phyloP scores from a whole-genome alignment of 2,113 vertebrate genomes.

The Lynx canadensis region DNA sequence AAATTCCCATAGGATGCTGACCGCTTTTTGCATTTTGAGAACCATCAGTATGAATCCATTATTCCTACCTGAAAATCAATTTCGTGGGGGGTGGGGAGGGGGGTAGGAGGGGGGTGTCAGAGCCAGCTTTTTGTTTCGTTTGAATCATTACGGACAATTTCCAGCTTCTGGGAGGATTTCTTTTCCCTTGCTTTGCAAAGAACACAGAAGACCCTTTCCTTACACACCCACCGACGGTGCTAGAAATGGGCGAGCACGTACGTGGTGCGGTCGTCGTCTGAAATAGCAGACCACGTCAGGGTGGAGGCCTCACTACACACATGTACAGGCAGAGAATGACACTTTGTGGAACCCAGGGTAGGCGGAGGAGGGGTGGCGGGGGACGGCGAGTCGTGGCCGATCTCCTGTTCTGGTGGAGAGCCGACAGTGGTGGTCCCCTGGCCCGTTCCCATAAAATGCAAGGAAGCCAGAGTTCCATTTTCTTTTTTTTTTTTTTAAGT shows the following conservation, averaged over 20 bases:
- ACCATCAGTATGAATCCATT: neutral
- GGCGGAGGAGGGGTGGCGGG: neutral
- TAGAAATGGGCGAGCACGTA: neutral
- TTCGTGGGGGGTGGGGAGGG: too few relatives aligned
- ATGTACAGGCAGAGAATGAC: neutral
- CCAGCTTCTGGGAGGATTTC: neutral
- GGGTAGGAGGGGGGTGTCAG: neutral
- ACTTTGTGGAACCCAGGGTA: neutral
- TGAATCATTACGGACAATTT: neutral
- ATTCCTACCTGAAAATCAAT: neutral
- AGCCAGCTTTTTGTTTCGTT: neutral
- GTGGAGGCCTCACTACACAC: neutral
- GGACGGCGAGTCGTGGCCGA: neutral
- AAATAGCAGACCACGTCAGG: neutral
- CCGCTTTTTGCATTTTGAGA: neutral
- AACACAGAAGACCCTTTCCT: neutral
- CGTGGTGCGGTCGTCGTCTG: neutral
- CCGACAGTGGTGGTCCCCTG: neutral
- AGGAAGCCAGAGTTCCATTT: neutral
- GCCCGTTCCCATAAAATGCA: neutral
- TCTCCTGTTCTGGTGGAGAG: neutral
- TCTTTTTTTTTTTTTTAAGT: too few relatives aligned
- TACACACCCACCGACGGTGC: neutral
- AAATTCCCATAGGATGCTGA: neutral
- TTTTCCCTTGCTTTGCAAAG: neutral